phyloP scores from a whole-genome alignment of 2,888 invertebrate genomes.

The Thereva unica region DNA sequence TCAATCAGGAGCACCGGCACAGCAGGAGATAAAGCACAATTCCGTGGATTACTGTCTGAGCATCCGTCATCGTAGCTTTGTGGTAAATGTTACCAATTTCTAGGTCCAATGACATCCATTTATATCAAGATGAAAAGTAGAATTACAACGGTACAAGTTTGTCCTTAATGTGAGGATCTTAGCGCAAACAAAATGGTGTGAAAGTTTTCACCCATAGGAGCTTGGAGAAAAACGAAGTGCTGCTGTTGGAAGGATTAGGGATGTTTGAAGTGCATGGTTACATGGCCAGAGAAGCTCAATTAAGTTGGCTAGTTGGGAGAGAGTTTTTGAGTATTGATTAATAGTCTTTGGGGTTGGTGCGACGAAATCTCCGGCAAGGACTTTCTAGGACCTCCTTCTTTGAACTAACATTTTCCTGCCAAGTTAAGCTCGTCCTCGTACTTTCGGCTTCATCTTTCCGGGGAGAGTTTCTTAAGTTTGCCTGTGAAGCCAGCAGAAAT shows the following conservation, averaged over 20 bases:
- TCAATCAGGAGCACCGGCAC: too few relatives aligned
- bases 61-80: slow-evolving; percentile 26
- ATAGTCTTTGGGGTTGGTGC: too few relatives aligned
- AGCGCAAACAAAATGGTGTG: slow-evolving; percentile 1
- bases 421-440: slow-evolving; percentile 9
- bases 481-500: slow-evolving; percentile 32
- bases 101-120: slow-evolving; percentile 23
- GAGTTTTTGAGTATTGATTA: too few relatives aligned
- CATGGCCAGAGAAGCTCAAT: too few relatives aligned
- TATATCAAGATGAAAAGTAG: slow-evolving; percentile 7
- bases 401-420: slow-evolving; percentile 17
- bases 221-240: slow-evolving; percentile 1
- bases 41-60: not conserved
- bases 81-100: slow-evolving; percentile 11
- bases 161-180: slow-evolving; percentile 6
- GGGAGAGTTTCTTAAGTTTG: slow-evolving; percentile 21
- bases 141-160: slow-evolving; percentile 6
- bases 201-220: slow-evolving; percentile 13
- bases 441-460: slow-evolving; percentile 9
- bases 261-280: not conserved
- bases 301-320: too few relatives aligned
- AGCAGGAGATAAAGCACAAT: not conserved
- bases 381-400: slow-evolving; percentile 19
- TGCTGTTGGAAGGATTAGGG: slow-evolving; percentile 8
- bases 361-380: not conserved